Percentiles rank a stretch among this genome's conserved stretches.
Conservation (phyloP, 2,888 invertebrate species). For the Sphaeridia pumilis region DNA sequence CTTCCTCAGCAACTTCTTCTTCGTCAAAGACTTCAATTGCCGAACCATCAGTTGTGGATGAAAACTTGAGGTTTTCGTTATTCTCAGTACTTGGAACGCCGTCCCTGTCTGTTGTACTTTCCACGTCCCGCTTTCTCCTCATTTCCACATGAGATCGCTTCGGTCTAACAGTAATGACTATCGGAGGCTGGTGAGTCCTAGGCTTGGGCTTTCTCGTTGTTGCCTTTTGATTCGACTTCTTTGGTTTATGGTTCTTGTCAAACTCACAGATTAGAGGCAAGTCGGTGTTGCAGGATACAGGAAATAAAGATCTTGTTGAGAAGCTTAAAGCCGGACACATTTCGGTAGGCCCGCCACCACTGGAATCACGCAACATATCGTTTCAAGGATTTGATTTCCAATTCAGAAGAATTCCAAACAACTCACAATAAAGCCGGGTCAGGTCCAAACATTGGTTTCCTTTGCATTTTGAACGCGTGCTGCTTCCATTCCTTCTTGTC, state of each 20-base stretch:
- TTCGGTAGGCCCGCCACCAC: conserved; percentile 32
- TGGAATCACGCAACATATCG: conserved; percentile 1
- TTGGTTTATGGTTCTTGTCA: conserved; percentile 8
- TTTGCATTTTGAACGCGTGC: conserved; percentile 25
- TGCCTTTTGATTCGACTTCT: background rate
- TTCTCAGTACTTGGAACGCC: background rate
- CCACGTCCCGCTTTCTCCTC: conserved; percentile 16
- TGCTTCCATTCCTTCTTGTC: conserved; percentile 33
- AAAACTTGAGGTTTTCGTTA: background rate
- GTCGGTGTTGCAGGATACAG: conserved; percentile 21
- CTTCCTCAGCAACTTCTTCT: background rate
- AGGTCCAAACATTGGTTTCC: conserved; percentile 16
- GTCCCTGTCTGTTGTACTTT: background rate
- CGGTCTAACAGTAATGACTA: conserved; percentile 5
- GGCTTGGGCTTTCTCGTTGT: conserved; percentile 8
- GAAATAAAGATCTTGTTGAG: conserved; percentile 24
- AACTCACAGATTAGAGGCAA: conserved; percentile 34
- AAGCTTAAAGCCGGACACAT: conserved; percentile 30
- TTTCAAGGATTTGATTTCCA: background rate
- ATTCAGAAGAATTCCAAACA: background rate
- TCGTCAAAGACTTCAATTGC: background rate
- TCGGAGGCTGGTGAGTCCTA: conserved; percentile 9
- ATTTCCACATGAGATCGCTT: conserved; percentile 15
- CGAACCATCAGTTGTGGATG: background rate
- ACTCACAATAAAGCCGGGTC: conserved; percentile 15